Evolutionary conservation across 2,888 invertebrate genomes (phyloP).

Genomic region (Trissonchulus sp.): DNA sequence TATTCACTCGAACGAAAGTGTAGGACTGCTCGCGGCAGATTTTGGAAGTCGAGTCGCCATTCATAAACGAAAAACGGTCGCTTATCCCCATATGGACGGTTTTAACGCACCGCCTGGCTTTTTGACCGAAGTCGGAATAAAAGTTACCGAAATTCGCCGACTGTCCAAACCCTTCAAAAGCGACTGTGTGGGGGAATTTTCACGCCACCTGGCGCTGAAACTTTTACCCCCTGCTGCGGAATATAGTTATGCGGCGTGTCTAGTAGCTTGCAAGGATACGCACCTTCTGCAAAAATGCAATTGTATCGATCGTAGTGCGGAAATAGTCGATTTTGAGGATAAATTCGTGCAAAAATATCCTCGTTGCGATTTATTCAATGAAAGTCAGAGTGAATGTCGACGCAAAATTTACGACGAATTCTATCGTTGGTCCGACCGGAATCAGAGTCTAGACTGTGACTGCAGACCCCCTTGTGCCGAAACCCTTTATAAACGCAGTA

Average conservation of each 20-base stretch:
- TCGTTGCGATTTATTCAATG: slow-evolving; percentile 3
- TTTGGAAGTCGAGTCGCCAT: slow-evolving; percentile 41
- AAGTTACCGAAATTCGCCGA: neutral
- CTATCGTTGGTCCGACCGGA: neutral
- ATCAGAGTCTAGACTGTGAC: slow-evolving; percentile 9
- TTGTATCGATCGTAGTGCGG: slow-evolving; percentile 4
- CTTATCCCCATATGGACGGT: slow-evolving; percentile 41
- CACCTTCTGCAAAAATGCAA: neutral
- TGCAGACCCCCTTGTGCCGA: slow-evolving; percentile 21
- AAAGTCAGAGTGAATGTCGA: neutral
- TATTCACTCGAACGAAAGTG: slow-evolving; percentile 41
- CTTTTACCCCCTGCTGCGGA: neutral
- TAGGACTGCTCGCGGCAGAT: slow-evolving; percentile 41
- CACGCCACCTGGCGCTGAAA: neutral
- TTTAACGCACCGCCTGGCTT: slow-evolving; percentile 41
- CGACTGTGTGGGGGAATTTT: slow-evolving; percentile 19
- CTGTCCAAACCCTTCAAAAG: neutral
- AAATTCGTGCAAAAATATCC: neutral
- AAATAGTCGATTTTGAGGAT: neutral
- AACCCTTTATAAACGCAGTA: neutral
- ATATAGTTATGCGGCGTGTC: slow-evolving; percentile 11
- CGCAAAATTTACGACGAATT: neutral
- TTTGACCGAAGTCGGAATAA: slow-evolving; percentile 16
- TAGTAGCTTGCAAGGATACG: neutral
- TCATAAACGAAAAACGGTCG: slow-evolving; percentile 39